A percentile compares a stretch with the other conserved stretches of the same genome.
These are phyloP conservation scores for Bombylius discolor DNA, from an alignment of 2,888 invertebrate species.

Conservation along the genomic window DNA sequence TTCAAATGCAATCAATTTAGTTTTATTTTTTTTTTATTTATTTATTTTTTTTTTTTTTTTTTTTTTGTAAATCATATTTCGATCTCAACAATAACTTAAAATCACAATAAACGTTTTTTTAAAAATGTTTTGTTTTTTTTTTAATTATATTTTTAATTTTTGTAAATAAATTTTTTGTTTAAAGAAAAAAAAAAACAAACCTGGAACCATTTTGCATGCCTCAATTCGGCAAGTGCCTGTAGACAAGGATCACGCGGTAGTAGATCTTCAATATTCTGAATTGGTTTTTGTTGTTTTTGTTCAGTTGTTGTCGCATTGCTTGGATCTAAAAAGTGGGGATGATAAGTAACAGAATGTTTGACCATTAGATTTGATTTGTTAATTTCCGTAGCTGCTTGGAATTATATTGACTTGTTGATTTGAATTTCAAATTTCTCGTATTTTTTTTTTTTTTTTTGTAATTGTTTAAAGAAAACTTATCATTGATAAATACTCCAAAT, in stretches of 20 bases:
- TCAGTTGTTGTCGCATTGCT: conserved; percentile 56
- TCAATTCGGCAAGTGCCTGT: conserved; percentile 98
- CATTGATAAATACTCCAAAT: conserved; percentile 16
- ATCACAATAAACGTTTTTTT: too few species aligned
- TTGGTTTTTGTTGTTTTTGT: conserved; percentile 32
- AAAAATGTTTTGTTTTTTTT: background rate
- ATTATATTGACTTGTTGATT: too few species aligned
- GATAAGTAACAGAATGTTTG: conserved; percentile 57
- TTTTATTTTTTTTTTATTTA: too few species aligned
- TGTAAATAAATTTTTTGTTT: background rate
- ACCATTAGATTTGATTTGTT: conserved; percentile 39
- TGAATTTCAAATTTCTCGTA: background rate
- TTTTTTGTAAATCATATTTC: too few species aligned
- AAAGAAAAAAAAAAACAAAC: conserved; percentile 43
- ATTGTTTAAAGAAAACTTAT: background rate
- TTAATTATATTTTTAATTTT: background rate
- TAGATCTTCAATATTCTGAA: conserved; percentile 59
- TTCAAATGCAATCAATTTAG: too few species aligned
- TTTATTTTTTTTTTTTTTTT: too few species aligned
- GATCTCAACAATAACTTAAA: too few species aligned
- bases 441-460: conserved; percentile 5
- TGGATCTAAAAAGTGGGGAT: conserved; percentile 41
- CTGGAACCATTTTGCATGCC: conserved; percentile 99
- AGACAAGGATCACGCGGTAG: conserved; percentile 99
- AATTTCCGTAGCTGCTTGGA: background rate